Base-by-base conservation (phyloP, 2,113 vertebrate genomes). In the Taurulus bubalis region DNA sequence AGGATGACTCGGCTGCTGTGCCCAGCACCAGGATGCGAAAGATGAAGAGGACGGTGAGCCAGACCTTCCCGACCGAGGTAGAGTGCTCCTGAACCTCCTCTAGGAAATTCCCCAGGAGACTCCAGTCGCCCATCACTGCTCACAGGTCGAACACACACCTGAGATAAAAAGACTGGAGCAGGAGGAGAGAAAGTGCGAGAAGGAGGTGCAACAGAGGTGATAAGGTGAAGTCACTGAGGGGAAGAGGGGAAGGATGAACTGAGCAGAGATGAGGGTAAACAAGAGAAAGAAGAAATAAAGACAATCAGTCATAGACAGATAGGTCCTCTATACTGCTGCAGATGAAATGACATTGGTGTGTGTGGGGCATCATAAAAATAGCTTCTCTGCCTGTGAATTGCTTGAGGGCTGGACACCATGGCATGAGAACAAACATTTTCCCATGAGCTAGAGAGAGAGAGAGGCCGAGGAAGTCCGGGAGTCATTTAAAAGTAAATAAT, bases 51-150 rank as follows among this genome's bases (percentile, higher is more conserved):
- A 99, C 95, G 0, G 98, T 98, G 79, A 99, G 88, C 98, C 98
- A 99, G 36, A 99, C 97, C 85, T 99, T 99, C 42, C 98, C 98
- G 1, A 99, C 96, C 15, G 98, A 97, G 0, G 98, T 99, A 71
- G 98, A 99, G 87, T 99, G 97, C 83, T 99, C 98, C 92, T 99
- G 98, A 3, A 99, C 97, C 83, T 99, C 97, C 86, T 99, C 98
- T 3, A 99, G 95, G 91, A 99, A 96, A 82, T 98, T 97, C 45
- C 97, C 97, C 82, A 99, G 93, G 89, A 99, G 96, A 91, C 95
- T 98, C 98, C 98, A 99, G 91, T 99, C 98, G 1, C 97, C 97
- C 98, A 99, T 99, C 75, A 81, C 93, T 90, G 88, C 90, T 94
- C 89, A 94, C 64, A 18, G 55, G 36, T 56, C 16, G 6, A 30